These are phyloP conservation scores for Mixornis gularis DNA, from an alignment of 2,113 vertebrate genomes.

Conservation along the genomic window DNA sequence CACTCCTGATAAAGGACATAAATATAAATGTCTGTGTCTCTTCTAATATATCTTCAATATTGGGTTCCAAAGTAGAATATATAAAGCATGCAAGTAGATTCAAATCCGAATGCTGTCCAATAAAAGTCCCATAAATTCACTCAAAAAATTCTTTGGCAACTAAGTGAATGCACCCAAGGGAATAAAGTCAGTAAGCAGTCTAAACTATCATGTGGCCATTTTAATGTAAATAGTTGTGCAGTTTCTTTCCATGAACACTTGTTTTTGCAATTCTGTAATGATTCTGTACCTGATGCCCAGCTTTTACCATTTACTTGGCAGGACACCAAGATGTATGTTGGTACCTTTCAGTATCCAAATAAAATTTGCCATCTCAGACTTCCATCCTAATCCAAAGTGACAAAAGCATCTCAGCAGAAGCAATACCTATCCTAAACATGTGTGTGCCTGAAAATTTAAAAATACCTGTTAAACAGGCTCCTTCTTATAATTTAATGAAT, in stretches of 20 bases:
- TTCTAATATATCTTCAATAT: not conserved
- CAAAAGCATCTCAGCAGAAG: not conserved
- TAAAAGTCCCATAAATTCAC: slow-evolving; percentile 28
- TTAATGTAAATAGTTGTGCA: not conserved
- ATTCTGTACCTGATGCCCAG: not conserved
- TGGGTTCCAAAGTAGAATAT: slow-evolving; percentile 3
- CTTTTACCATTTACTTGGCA: not conserved
- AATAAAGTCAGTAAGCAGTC: not conserved
- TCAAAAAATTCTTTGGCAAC: slow-evolving; percentile 39
- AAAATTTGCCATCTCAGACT: not conserved
- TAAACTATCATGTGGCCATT: not conserved
- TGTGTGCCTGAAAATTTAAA: not conserved
- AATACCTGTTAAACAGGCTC: not conserved
- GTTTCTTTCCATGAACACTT: not conserved
- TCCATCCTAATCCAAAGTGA: not conserved
- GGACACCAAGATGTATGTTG: not conserved
- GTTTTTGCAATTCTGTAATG: not conserved
- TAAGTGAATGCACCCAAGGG: not conserved
- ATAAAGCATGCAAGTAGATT: slow-evolving; percentile 35
- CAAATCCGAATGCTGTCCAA: not conserved
- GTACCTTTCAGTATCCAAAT: not conserved
- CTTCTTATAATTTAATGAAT: not conserved
- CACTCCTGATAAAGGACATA: not conserved
- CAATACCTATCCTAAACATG: not conserved
- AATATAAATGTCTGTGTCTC: not conserved